Evolutionary conservation across 92 coral and sea anemone genomes (phyloP), one percentile per base, ranked within the genome.

Genomic region (Zoanthus gigantus): DNA sequence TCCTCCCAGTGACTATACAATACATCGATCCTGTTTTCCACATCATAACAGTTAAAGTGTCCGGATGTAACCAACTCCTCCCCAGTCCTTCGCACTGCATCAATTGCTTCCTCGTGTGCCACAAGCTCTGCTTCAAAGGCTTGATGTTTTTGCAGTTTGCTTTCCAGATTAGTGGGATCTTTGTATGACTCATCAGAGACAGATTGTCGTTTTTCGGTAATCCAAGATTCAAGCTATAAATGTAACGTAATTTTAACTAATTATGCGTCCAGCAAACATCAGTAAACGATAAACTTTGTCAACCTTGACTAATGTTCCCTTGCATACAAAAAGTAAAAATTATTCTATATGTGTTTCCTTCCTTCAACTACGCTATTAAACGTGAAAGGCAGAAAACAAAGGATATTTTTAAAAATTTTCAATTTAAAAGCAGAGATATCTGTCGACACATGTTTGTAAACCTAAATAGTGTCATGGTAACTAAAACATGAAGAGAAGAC

Each of bases 41-140:
- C 94, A 68, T 95, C 99, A 76, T 77, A 87, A 34, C 92, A 92
- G 10, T 95, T 95, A 90, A 92, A 95, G 87, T 96, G 99, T 74
- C 93, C 99, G 83, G 94, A 89, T 54, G 94, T 76, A 9, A 96
- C 93, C 7, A 96, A 89, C 75, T 95, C 93, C 47, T 96, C 97
- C 69, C 99, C 99, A 84, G 79, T 90, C 72, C 83, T 86, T 67
- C 94, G 92, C 46, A 95, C 97, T 1, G 94, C 90, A 68, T 93
- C 94, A 66, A 96, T 92, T 17, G 96, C 89, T 32, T 90, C 94
- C 74, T 95, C 94, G 76, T 96, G 97, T 3, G 98, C 99, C 18
- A 96, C 94, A 7, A 96, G 90, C 83, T 96, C 99, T 4, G 99
- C 98, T 86, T 94, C 95, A 72, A 96, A 96, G 9, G 95, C 97